Evolutionary conservation across 1,140 invertebrate genomes (phyloP).

Genomic region (Nymphalis io): DNA sequence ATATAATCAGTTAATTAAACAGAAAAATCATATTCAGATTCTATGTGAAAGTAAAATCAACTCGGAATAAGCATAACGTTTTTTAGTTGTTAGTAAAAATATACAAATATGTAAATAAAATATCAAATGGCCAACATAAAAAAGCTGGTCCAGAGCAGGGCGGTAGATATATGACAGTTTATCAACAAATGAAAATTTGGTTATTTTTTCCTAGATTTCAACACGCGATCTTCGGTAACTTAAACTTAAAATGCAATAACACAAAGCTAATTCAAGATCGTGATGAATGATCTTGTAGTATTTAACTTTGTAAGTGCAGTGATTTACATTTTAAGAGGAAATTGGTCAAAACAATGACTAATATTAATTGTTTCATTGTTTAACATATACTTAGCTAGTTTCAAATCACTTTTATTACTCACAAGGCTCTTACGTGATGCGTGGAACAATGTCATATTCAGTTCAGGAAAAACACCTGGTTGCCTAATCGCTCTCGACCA

Average conservation of each 20-base stretch:
- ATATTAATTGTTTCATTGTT: conserved; percentile 12
- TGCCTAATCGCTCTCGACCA: background rate
- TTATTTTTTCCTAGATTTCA: no score
- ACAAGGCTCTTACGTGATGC: background rate
- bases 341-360: conserved; percentile 12
- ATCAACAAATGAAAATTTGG: no score
- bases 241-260: background rate
- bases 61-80: no score
- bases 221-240: no score
- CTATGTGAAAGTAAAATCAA: no score
- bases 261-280: background rate
- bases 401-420: background rate
- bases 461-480: conserved; percentile 3
- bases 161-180: no score
- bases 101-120: no score
- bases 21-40: no score
- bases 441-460: conserved; percentile 6
- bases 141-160: no score
- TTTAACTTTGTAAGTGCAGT: background rate
- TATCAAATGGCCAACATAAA: no score
- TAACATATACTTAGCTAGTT: background rate
- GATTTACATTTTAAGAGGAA: conserved; percentile 1
- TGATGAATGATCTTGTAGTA: background rate
- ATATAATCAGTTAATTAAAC: no score
- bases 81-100: no score